phyloP scores from a whole-genome alignment of 2,888 invertebrate species.

The Tryphoninae sp. region DNA sequence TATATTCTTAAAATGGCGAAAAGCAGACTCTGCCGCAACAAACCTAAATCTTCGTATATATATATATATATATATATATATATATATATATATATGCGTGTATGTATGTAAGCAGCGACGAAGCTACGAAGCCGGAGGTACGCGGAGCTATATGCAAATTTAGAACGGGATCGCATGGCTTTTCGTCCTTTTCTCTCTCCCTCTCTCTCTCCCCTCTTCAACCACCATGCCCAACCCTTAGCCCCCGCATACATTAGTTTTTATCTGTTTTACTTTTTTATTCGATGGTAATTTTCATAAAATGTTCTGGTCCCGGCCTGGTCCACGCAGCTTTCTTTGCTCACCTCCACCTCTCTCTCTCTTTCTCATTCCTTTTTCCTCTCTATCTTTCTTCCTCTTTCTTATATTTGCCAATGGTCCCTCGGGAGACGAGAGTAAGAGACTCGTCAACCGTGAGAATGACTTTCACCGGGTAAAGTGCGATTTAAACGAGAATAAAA shows the following conservation, averaged over 20 bases:
- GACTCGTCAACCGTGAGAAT: constrained; percentile 15
- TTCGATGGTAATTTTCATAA: constrained; percentile 78
- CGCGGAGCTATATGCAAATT: constrained; percentile 58
- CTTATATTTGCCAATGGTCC: constrained; percentile 43
- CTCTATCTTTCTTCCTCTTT: constrained; percentile 1
- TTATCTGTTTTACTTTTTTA: constrained; percentile 78
- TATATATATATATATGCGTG: background rate
- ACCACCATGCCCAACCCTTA: constrained; percentile 13
- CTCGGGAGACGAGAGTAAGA: constrained; percentile 39
- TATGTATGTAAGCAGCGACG: constrained; percentile 9
- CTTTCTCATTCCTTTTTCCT: background rate
- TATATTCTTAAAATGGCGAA: constrained; percentile 70
- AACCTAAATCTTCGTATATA: constrained; percentile 40
- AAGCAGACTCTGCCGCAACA: background rate
- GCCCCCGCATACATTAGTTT: constrained; percentile 78
- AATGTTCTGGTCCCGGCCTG: constrained; percentile 67
- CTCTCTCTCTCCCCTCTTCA: constrained; percentile 59
- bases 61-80: constrained; percentile 22
- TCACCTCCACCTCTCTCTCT: constrained; percentile 35
- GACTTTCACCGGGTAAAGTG: constrained; percentile 45
- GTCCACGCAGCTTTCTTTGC: constrained; percentile 50
- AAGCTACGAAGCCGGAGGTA: constrained; percentile 9
- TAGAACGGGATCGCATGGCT: constrained; percentile 45
- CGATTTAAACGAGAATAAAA: constrained; percentile 54
- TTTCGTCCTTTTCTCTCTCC: constrained; percentile 55